A percentile compares a stretch with the other conserved stretches of the same genome.
Conservation (phyloP, 2,797 vertebrate genomes). For the Salmo trutta region DNA sequence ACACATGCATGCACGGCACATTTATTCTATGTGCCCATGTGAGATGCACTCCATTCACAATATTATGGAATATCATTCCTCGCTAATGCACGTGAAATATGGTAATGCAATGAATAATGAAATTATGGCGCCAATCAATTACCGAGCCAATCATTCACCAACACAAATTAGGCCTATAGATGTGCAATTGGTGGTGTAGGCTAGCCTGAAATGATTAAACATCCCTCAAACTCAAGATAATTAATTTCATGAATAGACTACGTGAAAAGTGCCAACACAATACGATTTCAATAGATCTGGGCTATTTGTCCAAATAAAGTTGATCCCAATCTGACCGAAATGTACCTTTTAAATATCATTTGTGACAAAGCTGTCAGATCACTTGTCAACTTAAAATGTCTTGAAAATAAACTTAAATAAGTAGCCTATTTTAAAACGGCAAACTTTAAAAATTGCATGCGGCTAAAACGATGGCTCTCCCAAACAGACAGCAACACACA, state of each 20-base stretch:
- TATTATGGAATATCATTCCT: slow-evolving; percentile 22
- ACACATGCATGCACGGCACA: slow-evolving; percentile 48
- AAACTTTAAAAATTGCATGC: too few relatives aligned
- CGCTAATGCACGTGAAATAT: slow-evolving; percentile 8
- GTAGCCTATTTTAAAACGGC: too few relatives aligned
- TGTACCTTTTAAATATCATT: too few relatives aligned
- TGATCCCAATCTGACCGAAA: too few relatives aligned
- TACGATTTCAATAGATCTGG: too few relatives aligned
- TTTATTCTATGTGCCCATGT: slow-evolving; percentile 48
- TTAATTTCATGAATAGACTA: neutral
- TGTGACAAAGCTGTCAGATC: too few relatives aligned
- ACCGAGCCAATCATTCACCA: slow-evolving; percentile 6
- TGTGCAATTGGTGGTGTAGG: slow-evolving; percentile 20
- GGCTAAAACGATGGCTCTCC: too few relatives aligned
- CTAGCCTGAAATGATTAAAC: neutral
- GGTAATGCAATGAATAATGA: slow-evolving; percentile 17
- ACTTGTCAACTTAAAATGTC: too few relatives aligned
- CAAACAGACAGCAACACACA: too few relatives aligned
- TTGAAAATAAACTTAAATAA: too few relatives aligned
- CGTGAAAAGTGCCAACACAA: neutral
- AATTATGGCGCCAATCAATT: slow-evolving; percentile 38
- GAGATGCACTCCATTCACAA: slow-evolving; percentile 46
- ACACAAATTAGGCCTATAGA: neutral
- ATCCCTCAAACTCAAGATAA: neutral
- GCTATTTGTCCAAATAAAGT: too few relatives aligned